Evolutionary conservation across 1,140 invertebrate species (phyloP), one percentile per base, ranked within the genome.

Genomic region (Drosophila lini): DNA sequence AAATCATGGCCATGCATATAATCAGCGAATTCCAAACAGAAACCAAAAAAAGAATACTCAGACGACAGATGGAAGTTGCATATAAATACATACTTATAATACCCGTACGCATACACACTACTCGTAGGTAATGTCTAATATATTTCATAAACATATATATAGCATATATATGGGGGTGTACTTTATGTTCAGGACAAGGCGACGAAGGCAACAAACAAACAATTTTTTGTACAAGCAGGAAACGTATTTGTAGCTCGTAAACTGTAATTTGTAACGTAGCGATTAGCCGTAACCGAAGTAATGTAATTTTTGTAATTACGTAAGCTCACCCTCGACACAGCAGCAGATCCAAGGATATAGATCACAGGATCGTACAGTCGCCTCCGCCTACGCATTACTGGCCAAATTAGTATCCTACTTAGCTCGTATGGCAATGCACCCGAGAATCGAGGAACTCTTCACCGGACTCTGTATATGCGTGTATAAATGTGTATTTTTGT

Each of bases 1-100:
- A 88, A 74, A 82, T 86, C 83, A 86, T 89, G 83, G 84, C 83
- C 83, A 86, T 86, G 84, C 83, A 86, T 86, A 86, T 88, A 86
- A 86, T 86, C 84, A 88, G 83, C 73, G 83, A 78, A 86, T 86
- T 86, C 83, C 83, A 88, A 88, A 88, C 76, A 64, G 68, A 78
- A 78, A 71, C 65, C 64, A 78, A 78, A 78, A 78, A 71, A 31
- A 74, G 74, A 86, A 83, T 86, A 86, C 83, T 86, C 83, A 86
- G 86, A 81, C 78, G 79, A 81, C 78, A 64, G 71, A 68, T 47
- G 62, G 62, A 84, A 61, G 79, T 65, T 81, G 81, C 78, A 81
- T 83, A 73, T 73, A 73, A 59, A 71, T 59, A 73, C 67, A 73
- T 73, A 71, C 68, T 41, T 73, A 73, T 50, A 71, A 47, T 73